phyloP scores from a whole-genome alignment of 1,140 invertebrate species.

The Drosophila erecta region DNA sequence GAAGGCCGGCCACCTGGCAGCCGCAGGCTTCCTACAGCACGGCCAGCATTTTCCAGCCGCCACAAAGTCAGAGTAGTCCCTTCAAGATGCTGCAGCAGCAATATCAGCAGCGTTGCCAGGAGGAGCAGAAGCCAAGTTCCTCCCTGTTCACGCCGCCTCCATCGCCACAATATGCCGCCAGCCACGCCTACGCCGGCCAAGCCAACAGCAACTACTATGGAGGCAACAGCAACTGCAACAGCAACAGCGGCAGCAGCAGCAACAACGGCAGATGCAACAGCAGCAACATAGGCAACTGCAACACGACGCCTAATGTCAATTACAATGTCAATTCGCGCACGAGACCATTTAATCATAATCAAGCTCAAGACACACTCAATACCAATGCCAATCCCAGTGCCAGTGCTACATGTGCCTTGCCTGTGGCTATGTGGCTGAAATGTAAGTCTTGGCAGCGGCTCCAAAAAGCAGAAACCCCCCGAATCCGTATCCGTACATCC shows the following conservation, averaged over 20 bases:
- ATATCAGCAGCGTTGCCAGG: constrained; percentile 59
- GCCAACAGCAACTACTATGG: constrained; percentile 21
- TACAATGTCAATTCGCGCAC: constrained; percentile 74
- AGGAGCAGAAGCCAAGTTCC: constrained; percentile 37
- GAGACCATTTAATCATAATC: constrained; percentile 77
- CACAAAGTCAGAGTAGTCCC: constrained; percentile 24
- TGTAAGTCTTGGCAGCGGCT: constrained; percentile 83
- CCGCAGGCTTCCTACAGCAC: constrained; percentile 61
- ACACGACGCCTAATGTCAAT: constrained; percentile 69
- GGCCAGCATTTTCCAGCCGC: constrained; percentile 70
- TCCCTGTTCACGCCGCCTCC: constrained; percentile 59
- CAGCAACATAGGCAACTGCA: constrained; percentile 42
- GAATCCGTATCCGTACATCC: constrained; percentile 18
- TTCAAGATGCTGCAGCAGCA: constrained; percentile 64
- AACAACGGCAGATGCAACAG: constrained; percentile 12
- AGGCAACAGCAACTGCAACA: constrained; percentile 8
- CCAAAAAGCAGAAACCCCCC: constrained; percentile 30
- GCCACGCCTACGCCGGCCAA: constrained; percentile 38
- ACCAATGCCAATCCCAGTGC: constrained; percentile 60
- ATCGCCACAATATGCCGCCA: constrained; percentile 56
- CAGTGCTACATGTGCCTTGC: constrained; percentile 69
- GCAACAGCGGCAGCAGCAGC: constrained; percentile 2
- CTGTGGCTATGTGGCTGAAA: constrained; percentile 80
- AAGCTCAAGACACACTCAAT: constrained; percentile 82
- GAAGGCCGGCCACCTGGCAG: constrained; percentile 55